These are phyloP conservation scores for Regulus satrapa DNA, from an alignment of 2,113 vertebrate genomes.

Conservation along the genomic window DNA sequence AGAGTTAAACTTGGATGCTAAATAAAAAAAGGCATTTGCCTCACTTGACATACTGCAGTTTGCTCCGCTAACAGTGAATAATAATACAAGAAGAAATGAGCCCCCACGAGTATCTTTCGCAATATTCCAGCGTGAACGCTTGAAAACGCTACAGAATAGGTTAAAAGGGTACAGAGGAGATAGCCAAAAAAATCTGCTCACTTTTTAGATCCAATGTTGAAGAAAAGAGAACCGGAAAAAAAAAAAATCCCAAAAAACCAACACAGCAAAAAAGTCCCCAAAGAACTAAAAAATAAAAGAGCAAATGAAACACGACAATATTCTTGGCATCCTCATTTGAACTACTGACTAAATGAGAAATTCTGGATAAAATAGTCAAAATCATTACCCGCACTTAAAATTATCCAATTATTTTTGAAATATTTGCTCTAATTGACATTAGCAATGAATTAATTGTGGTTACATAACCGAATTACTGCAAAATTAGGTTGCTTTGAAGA, in stretches of 20 bases:
- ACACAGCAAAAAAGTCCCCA: too few relatives aligned
- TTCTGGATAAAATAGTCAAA: not conserved
- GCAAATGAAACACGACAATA: not conserved
- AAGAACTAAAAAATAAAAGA: not conserved
- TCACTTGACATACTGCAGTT: not conserved
- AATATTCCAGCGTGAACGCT: not conserved
- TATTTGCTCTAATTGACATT: not conserved
- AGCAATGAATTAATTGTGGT: not conserved
- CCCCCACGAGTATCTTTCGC: not conserved
- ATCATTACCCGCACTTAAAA: not conserved
- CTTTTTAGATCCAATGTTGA: not conserved
- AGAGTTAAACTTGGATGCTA: not conserved
- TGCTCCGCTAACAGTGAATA: not conserved
- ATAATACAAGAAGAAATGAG: not conserved
- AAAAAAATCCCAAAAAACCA: too few relatives aligned
- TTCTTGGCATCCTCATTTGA: not conserved
- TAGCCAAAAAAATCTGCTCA: not conserved
- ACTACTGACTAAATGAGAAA: not conserved
- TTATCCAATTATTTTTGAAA: not conserved
- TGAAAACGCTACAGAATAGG: not conserved
- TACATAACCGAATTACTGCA: not conserved
- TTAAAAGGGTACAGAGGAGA: not conserved
- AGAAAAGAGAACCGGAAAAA: not conserved
- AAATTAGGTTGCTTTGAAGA: slow-evolving; percentile 13
- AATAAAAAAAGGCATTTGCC: not conserved